Percentiles rank a stretch among this genome's conserved stretches.
These are phyloP conservation scores for Megalonaias nervosa DNA, from an alignment of 1,140 invertebrate genomes.

Conservation along the genomic window DNA sequence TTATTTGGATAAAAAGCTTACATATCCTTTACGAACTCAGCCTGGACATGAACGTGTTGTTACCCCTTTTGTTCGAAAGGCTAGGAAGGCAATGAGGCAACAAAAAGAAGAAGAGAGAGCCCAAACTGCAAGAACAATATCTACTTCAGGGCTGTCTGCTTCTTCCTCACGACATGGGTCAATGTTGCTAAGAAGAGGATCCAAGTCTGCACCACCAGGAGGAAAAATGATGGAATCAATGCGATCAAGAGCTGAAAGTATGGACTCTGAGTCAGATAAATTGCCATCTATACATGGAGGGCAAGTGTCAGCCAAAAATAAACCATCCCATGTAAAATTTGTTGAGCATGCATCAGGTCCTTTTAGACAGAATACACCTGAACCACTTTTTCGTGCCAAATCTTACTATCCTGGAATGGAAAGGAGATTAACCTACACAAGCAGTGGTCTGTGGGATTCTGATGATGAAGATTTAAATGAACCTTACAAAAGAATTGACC, in stretches of 20 bases:
- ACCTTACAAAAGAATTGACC: slow-evolving; percentile 46
- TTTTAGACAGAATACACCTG: slow-evolving; percentile 14
- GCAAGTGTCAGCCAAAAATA: slow-evolving; percentile 19
- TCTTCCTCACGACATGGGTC: slow-evolving; percentile 15
- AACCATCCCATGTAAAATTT: slow-evolving; percentile 50
- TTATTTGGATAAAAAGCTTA: slow-evolving; percentile 60
- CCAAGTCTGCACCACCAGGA: slow-evolving; percentile 45
- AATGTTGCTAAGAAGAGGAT: slow-evolving; percentile 31
- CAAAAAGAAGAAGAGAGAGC: slow-evolving; percentile 37
- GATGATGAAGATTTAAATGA: slow-evolving; percentile 46
- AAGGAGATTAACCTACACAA: slow-evolving; percentile 13
- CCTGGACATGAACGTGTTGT: slow-evolving; percentile 48
- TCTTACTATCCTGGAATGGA: slow-evolving; percentile 42
- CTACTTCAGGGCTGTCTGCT: slow-evolving; percentile 31
- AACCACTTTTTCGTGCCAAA: slow-evolving; percentile 23
- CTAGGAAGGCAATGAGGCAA: slow-evolving; percentile 47
- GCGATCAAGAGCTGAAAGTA: slow-evolving; percentile 11
- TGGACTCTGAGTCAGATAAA: slow-evolving; percentile 12
- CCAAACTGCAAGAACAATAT: slow-evolving; percentile 19
- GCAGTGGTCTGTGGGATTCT: slow-evolving; percentile 24
- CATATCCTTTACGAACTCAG: slow-evolving; percentile 50
- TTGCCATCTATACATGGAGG: background rate
- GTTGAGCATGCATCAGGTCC: slow-evolving; percentile 19
- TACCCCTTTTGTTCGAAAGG: slow-evolving; percentile 55
- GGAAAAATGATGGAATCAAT: slow-evolving; percentile 28